These are phyloP conservation scores for Betta splendens DNA, from an alignment of 2,797 vertebrate genomes.

Conservation along the genomic window DNA sequence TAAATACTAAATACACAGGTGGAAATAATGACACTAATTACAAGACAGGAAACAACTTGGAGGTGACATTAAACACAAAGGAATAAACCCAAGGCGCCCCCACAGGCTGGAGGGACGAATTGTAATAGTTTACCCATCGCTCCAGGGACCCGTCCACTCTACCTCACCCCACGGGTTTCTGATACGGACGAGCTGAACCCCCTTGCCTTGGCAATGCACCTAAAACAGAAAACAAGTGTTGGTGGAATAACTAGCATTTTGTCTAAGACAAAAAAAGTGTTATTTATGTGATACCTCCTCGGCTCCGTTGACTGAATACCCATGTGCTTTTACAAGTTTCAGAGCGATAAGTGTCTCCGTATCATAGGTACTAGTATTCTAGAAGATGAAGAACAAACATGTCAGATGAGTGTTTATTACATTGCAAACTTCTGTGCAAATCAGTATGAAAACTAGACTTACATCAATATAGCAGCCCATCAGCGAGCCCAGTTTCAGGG, in stretches of 20 bases:
- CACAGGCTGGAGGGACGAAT: too few relatives aligned
- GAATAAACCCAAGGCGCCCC: too few relatives aligned
- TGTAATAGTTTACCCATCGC: conserved; percentile 91
- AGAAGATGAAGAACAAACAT: conserved; percentile 37
- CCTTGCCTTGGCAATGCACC: conserved; percentile 77
- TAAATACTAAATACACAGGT: too few relatives aligned
- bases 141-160: conserved; percentile 94
- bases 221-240: conserved; percentile 48
- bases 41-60: too few relatives aligned
- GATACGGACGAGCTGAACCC: conserved; percentile 86
- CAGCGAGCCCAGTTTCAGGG: conserved; percentile 83
- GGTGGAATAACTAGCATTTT: neutral
- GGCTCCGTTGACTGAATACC: conserved; percentile 82
- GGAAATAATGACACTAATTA: too few relatives aligned
- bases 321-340: conserved; percentile 85
- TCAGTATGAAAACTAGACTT: conserved; percentile 24
- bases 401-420: neutral
- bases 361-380: conserved; percentile 76
- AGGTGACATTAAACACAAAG: too few relatives aligned
- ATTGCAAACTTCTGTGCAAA: conserved; percentile 15
- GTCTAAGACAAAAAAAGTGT: neutral
- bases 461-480: conserved; percentile 90
- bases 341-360: conserved; percentile 74
- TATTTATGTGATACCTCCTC: conserved; percentile 78
- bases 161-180: conserved; percentile 92